These are phyloP conservation scores for Luperina nickerlii DNA, from an alignment of 2,888 invertebrate genomes.

Conservation along the genomic window DNA sequence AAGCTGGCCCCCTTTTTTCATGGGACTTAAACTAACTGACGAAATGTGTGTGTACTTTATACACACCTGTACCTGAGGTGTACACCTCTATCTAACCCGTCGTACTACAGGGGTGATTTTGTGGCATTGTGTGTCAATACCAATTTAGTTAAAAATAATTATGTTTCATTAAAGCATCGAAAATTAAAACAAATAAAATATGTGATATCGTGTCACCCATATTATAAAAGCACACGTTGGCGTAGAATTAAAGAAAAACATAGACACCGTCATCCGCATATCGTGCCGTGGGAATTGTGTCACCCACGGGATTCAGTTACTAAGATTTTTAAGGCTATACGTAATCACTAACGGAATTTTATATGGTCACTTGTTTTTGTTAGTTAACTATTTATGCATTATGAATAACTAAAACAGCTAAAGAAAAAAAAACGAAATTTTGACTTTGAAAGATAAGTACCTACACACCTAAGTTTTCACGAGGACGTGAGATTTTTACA, in stretches of 20 bases:
- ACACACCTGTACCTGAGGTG: too few relatives aligned
- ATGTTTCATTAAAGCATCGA: not conserved
- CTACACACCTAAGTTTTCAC: too few relatives aligned
- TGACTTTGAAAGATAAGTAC: not conserved
- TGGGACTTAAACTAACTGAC: too few relatives aligned
- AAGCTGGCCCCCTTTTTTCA: too few relatives aligned
- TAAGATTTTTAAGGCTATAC: constrained; percentile 25
- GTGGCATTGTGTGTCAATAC: too few relatives aligned
- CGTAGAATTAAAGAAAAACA: constrained; percentile 50
- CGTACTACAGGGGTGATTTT: too few relatives aligned
- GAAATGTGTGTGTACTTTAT: too few relatives aligned
- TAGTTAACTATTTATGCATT: not conserved
- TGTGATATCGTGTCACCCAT: not conserved
- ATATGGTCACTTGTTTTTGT: not conserved
- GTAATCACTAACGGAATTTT: constrained; percentile 14
- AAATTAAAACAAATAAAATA: not conserved
- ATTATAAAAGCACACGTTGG: constrained; percentile 13
- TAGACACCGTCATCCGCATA: constrained; percentile 27
- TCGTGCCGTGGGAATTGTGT: constrained; percentile 21
- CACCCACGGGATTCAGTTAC: constrained; percentile 25
- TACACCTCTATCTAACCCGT: too few relatives aligned
- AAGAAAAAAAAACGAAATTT: not conserved
- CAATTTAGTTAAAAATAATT: not conserved
- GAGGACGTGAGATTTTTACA: too few relatives aligned
- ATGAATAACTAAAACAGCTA: not conserved